phyloP scores from a whole-genome alignment of 2,113 vertebrate genomes.

The Panurus biarmicus region DNA sequence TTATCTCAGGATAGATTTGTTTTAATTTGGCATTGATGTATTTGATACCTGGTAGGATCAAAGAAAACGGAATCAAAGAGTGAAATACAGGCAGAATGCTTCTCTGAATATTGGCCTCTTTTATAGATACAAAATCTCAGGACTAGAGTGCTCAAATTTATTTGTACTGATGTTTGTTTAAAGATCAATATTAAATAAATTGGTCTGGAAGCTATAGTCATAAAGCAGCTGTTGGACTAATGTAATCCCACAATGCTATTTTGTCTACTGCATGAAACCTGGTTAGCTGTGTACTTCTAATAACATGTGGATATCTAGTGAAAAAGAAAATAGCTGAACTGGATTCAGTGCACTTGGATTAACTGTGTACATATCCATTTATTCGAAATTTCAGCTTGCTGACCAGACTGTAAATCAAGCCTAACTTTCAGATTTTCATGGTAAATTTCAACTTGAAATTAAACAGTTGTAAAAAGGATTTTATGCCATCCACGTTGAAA shows the following conservation, averaged over 20 bases:
- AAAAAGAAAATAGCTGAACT: constrained; percentile 75
- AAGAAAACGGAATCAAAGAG: constrained; percentile 80
- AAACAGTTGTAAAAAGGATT: background rate
- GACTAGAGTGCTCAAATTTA: constrained; percentile 80
- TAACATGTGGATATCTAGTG: constrained; percentile 70
- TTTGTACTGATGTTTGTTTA: constrained; percentile 89
- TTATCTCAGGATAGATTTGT: constrained; percentile 79
- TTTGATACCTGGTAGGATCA: constrained; percentile 81
- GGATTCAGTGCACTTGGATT: constrained; percentile 69
- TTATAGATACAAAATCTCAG: constrained; percentile 77
- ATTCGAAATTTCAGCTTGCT: background rate
- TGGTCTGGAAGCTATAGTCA: constrained; percentile 85
- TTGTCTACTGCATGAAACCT: constrained; percentile 82
- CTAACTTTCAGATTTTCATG: background rate
- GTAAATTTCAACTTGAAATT: background rate
- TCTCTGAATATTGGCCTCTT: constrained; percentile 75
- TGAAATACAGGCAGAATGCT: constrained; percentile 70
- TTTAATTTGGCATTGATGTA: constrained; percentile 83
- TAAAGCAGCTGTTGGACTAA: constrained; percentile 85
- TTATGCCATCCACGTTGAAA: background rate
- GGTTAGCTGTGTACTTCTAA: constrained; percentile 80
- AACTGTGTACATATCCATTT: background rate
- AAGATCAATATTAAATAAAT: constrained; percentile 91
- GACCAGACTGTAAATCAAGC: background rate
- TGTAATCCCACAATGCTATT: constrained; percentile 87